phyloP scores from a whole-genome alignment of 2,888 invertebrate genomes.

The Drosophila quasianomalipes region DNA sequence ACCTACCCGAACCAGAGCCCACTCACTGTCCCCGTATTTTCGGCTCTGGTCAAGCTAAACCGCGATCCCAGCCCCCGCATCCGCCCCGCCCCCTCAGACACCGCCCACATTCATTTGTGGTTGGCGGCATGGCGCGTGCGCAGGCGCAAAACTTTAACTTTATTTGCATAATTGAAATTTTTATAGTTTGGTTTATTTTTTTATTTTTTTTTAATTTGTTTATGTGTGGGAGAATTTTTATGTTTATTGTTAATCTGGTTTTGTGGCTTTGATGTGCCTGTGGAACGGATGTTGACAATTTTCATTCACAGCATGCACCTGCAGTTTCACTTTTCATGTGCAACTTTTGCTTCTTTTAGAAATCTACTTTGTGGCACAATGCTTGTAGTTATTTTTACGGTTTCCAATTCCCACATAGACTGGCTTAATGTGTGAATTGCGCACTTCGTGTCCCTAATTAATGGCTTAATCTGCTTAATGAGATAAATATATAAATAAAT shows the following conservation, averaged over 20 bases:
- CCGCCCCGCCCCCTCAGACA: constrained; percentile 2
- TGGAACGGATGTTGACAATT: constrained; percentile 54
- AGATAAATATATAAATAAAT: constrained; percentile 8
- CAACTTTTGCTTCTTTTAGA: constrained; percentile 23
- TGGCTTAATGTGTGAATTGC: constrained; percentile 47
- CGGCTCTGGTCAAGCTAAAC: constrained; percentile 28
- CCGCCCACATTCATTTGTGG: constrained; percentile 43
- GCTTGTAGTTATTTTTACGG: constrained; percentile 1
- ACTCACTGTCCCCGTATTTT: constrained; percentile 18
- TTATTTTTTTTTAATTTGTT: not conserved
- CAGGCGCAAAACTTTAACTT: constrained; percentile 68
- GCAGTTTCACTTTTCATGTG: constrained; percentile 57
- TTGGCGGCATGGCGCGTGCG: constrained; percentile 65
- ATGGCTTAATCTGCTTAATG: constrained; percentile 40
- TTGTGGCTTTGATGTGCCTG: constrained; percentile 24
- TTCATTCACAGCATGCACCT: constrained; percentile 30
- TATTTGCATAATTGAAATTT: constrained; percentile 64
- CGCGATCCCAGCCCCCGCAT: constrained; percentile 5
- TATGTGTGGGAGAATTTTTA: constrained; percentile 48
- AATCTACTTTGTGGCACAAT: constrained; percentile 35
- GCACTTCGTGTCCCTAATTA: constrained; percentile 32
- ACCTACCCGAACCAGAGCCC: constrained; percentile 33
- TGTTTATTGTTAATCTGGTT: constrained; percentile 38
- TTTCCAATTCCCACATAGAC: constrained; percentile 41
- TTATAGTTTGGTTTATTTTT: constrained; percentile 5